Percentiles rank a stretch among this genome's conserved stretches.
Evolutionary conservation across 2,113 vertebrate genomes (phyloP).

Genomic region (Ictidomys tridecemlineatus): DNA sequence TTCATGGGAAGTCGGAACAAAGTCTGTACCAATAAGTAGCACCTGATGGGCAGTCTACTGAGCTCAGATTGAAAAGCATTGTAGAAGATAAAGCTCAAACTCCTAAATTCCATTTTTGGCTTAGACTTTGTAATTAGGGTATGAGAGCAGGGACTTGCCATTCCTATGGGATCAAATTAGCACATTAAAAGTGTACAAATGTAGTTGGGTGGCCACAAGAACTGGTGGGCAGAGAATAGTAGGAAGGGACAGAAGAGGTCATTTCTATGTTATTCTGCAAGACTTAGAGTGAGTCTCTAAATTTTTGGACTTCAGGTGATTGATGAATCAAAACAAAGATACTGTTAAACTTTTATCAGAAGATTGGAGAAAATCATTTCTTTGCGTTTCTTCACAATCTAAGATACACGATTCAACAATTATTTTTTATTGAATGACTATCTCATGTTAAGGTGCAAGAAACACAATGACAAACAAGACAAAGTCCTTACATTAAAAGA

Average conservation of each 20-base stretch:
- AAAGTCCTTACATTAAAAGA: constrained; percentile 11
- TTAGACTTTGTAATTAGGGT: neutral
- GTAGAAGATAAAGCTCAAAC: neutral
- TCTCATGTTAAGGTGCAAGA: neutral
- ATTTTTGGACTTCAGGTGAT: neutral
- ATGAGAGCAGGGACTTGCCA: neutral
- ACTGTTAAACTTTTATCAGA: neutral
- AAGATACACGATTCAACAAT: neutral
- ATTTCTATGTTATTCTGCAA: neutral
- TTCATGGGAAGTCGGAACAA: neutral
- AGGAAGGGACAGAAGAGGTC: neutral
- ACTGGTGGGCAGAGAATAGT: neutral
- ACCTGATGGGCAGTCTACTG: neutral
- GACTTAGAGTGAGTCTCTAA: neutral
- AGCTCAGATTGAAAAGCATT: neutral
- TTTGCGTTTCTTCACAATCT: neutral
- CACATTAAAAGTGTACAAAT: neutral
- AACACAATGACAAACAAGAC: neutral
- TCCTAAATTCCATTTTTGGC: neutral
- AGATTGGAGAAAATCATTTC: neutral
- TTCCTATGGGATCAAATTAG: neutral
- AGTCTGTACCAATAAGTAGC: neutral
- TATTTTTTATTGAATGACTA: neutral
- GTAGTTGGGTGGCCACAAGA: neutral
- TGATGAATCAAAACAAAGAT: neutral